Conservation (phyloP, 2,797 vertebrate genomes). For the Microcaecilia unicolor region DNA sequence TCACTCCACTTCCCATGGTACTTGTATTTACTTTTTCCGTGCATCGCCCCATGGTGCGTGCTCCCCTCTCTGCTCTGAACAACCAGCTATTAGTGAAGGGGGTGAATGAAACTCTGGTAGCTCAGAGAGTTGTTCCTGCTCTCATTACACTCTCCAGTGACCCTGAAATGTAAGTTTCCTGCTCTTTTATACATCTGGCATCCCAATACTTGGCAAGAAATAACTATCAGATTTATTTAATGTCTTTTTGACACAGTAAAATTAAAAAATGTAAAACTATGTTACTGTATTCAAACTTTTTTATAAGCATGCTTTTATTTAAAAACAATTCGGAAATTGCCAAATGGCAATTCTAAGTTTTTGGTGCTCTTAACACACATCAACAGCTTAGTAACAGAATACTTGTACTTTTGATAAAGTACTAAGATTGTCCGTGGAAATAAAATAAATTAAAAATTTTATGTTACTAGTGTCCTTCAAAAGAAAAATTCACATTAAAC, state of each 20-base stretch:
- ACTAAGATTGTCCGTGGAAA: too few species aligned
- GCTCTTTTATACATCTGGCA: constrained; percentile 58
- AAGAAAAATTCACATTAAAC: too few species aligned
- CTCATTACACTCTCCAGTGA: constrained; percentile 99
- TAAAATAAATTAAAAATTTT: too few species aligned
- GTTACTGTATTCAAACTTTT: too few species aligned
- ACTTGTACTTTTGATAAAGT: too few species aligned
- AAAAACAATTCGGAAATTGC: background rate
- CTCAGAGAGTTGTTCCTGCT: constrained; percentile 99
- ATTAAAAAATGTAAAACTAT: background rate
- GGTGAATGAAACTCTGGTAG: constrained; percentile 99
- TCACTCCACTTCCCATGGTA: constrained; percentile 55
- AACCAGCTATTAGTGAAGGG: constrained; percentile 99
- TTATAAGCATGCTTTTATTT: too few species aligned
- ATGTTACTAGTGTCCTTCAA: too few species aligned
- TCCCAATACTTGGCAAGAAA: constrained; percentile 23
- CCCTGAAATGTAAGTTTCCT: constrained; percentile 98
- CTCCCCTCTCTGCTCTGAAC: constrained; percentile 81
- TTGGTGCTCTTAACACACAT: too few species aligned
- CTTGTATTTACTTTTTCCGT: constrained; percentile 85
- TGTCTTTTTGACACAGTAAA: constrained; percentile 51
- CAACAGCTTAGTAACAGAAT: too few species aligned
- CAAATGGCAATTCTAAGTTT: too few species aligned
- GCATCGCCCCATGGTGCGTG: constrained; percentile 71
- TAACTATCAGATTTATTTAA: constrained; percentile 33